These are phyloP conservation scores for Ceyx cyanopectus DNA, from an alignment of 2,113 vertebrate species.

Conservation along the genomic window DNA sequence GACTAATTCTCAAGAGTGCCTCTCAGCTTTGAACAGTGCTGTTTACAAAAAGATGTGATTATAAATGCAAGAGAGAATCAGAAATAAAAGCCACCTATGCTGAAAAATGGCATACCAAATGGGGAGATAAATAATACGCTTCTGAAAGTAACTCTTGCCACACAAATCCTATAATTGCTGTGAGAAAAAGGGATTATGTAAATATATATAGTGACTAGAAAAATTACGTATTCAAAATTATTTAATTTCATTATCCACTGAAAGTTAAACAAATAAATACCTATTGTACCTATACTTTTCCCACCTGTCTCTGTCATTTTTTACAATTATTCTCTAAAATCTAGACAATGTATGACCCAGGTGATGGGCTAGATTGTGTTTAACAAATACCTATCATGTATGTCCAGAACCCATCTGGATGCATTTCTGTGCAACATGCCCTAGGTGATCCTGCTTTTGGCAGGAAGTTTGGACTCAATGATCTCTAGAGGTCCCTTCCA, in stretches of 20 bases:
- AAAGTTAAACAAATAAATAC: conserved; percentile 51
- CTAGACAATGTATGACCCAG: background rate
- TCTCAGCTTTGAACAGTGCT: conserved; percentile 42
- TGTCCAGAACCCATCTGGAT: background rate
- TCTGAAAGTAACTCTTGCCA: conserved; percentile 56
- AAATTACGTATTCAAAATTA: conserved; percentile 62
- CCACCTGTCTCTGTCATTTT: background rate
- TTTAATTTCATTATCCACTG: conserved; percentile 46
- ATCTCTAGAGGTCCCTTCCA: background rate
- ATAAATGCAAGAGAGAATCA: conserved; percentile 52
- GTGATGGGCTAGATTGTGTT: background rate
- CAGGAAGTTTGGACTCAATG: background rate
- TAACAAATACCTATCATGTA: background rate
- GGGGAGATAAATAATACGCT: conserved; percentile 52
- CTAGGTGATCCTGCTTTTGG: background rate
- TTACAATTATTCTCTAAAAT: background rate
- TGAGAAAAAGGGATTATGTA: conserved; percentile 61
- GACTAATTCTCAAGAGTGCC: conserved; percentile 47
- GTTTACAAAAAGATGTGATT: conserved; percentile 47
- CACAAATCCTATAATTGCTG: conserved; percentile 59
- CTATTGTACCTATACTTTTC: background rate
- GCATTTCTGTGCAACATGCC: background rate
- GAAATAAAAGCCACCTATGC: conserved; percentile 22
- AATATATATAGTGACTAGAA: conserved; percentile 55
- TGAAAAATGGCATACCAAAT: conserved; percentile 52